Conservation (phyloP, 2,888 invertebrate species). For the Cataglyphis cursor region DNA sequence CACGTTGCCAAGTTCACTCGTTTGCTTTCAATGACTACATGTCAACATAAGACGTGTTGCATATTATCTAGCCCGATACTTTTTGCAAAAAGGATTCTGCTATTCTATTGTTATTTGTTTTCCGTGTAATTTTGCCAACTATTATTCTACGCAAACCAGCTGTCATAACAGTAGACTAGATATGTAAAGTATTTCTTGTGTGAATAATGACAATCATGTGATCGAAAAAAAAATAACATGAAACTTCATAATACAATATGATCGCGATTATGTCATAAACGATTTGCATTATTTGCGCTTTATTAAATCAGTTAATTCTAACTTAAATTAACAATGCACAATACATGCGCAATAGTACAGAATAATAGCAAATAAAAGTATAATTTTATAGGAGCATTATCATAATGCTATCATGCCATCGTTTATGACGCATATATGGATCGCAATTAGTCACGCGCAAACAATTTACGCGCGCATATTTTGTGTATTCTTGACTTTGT, state of each 20-base stretch:
- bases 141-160: not conserved
- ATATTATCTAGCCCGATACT: constrained; percentile 42
- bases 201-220: not conserved
- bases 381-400: constrained; percentile 27
- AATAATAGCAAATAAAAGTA: constrained; percentile 16
- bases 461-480: constrained; percentile 59
- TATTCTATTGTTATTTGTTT: constrained; percentile 24
- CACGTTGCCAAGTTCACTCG: constrained; percentile 72
- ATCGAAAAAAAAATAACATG: constrained; percentile 2
- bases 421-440: constrained; percentile 40
- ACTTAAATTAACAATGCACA: not conserved
- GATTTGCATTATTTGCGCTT: constrained; percentile 6
- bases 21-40: constrained; percentile 68
- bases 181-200: not conserved
- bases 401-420: constrained; percentile 21
- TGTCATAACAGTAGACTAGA: not conserved
- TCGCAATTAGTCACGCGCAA: constrained; percentile 63
- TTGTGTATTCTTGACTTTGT: constrained; percentile 67
- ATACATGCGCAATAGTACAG: not conserved
- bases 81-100: constrained; percentile 12
- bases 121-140: not conserved
- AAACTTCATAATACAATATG: not conserved
- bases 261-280: not conserved
- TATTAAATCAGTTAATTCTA: constrained; percentile 11
- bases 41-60: constrained; percentile 31